These are phyloP conservation scores for Chlamydotis undulata DNA, from an alignment of 2,113 vertebrate genomes.

Conservation along the genomic window DNA sequence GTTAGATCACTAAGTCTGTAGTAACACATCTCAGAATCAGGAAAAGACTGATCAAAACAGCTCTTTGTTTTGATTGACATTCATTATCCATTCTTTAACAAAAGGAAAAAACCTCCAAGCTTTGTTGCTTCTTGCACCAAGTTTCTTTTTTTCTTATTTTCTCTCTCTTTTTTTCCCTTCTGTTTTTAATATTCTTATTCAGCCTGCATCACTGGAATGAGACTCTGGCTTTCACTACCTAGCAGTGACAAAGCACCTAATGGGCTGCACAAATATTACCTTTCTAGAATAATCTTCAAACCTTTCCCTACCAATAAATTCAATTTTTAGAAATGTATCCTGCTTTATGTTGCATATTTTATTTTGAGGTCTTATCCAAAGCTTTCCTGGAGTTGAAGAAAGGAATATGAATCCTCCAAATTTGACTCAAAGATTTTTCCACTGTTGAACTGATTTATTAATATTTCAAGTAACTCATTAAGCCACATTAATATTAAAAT, in stretches of 20 bases:
- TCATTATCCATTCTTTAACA: not conserved
- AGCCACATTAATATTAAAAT: not conserved
- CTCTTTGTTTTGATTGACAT: not conserved
- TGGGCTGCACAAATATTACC: not conserved
- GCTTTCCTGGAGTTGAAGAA: not conserved
- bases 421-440: not conserved
- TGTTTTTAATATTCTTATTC: not conserved
- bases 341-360: not conserved
- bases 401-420: not conserved
- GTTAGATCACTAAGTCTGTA: not conserved
- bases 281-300: not conserved
- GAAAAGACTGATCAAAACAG: not conserved
- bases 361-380: not conserved
- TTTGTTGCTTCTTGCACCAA: not conserved
- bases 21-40: not conserved
- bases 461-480: not conserved
- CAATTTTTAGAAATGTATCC: not conserved
- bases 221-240: not conserved
- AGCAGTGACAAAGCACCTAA: not conserved
- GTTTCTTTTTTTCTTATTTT: not conserved
- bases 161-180: rapidly evolving
- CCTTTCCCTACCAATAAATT: not conserved
- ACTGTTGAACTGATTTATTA: not conserved
- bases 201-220: not conserved
- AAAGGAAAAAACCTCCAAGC: not conserved